Conservation (phyloP, 2,888 invertebrate species). For the Sarcophaga carnaria region DNA sequence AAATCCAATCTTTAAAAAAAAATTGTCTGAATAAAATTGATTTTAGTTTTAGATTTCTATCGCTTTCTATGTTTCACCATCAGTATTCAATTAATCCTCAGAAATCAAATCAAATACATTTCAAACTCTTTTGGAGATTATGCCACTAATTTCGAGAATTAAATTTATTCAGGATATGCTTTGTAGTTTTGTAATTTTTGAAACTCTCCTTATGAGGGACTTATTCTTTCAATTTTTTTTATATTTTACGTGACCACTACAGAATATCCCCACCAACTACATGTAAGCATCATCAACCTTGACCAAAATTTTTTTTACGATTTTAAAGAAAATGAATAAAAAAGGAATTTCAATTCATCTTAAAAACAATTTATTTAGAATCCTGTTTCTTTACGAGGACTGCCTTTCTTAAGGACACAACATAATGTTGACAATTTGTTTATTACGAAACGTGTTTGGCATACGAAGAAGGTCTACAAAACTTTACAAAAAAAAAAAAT, state of each 20-base stretch:
- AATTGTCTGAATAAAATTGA: no score
- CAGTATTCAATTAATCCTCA: no score
- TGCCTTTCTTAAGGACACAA: conserved; percentile 47
- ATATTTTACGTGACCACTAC: conserved; percentile 32
- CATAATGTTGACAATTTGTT: conserved; percentile 69
- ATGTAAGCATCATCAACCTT: conserved; percentile 29
- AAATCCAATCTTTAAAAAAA: no score
- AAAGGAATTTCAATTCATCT: conserved; percentile 44
- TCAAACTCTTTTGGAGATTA: no score
- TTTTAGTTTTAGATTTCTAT: not conserved
- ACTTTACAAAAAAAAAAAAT: not conserved
- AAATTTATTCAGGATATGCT: not conserved
- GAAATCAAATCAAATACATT: not conserved
- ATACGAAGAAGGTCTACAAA: conserved; percentile 14
- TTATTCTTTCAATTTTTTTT: not conserved
- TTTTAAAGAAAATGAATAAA: not conserved
- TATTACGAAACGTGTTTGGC: conserved; percentile 65
- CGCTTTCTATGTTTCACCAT: not conserved
- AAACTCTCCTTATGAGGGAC: not conserved
- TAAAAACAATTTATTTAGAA: conserved; percentile 43
- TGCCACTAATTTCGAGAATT: not conserved
- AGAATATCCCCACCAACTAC: not conserved
- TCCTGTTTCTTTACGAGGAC: conserved; percentile 25
- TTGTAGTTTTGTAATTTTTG: not conserved
- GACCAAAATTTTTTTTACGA: conserved; percentile 33